These are phyloP conservation scores for Chalcosyrphus nemorum DNA, from an alignment of 2,888 invertebrate genomes.

Conservation along the genomic window DNA sequence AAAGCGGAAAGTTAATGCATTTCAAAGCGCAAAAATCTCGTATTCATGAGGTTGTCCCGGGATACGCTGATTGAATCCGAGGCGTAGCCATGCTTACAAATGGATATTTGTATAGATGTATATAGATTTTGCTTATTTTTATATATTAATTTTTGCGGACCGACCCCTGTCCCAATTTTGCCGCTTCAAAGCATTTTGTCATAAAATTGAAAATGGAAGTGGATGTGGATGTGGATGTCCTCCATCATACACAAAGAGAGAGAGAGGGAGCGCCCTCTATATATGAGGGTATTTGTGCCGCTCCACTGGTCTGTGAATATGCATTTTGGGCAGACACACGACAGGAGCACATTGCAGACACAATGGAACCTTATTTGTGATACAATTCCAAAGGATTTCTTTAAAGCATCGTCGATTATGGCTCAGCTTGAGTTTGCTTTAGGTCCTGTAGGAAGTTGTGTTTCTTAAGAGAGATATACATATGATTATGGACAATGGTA, in stretches of 20 bases:
- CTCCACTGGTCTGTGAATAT: constrained; percentile 45
- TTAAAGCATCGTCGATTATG: background rate
- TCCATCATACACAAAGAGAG: no score
- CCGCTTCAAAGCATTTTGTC: background rate
- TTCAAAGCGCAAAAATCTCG: background rate
- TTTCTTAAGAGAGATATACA: background rate
- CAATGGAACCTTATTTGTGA: constrained; percentile 24
- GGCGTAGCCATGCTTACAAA: background rate
- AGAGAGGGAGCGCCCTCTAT: constrained; percentile 6
- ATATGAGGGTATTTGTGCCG: constrained; percentile 35
- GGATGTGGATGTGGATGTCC: background rate
- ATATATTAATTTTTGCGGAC: constrained; percentile 18
- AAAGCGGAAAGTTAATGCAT: constrained; percentile 14
- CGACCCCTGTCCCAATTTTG: background rate
- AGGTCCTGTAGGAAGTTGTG: background rate
- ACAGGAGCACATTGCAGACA: constrained; percentile 16
- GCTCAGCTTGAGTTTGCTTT: background rate
- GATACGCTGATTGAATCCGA: constrained; percentile 15
- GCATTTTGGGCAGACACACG: constrained; percentile 14
- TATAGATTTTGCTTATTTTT: background rate
- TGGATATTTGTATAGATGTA: background rate
- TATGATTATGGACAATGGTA: background rate
- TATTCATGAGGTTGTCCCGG: constrained; percentile 11
- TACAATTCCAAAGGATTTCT: constrained; percentile 12
- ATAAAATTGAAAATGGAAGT: constrained; percentile 17